Base-by-base conservation (phyloP, 2,797 vertebrate species). In the Loriculus beryllinus region DNA sequence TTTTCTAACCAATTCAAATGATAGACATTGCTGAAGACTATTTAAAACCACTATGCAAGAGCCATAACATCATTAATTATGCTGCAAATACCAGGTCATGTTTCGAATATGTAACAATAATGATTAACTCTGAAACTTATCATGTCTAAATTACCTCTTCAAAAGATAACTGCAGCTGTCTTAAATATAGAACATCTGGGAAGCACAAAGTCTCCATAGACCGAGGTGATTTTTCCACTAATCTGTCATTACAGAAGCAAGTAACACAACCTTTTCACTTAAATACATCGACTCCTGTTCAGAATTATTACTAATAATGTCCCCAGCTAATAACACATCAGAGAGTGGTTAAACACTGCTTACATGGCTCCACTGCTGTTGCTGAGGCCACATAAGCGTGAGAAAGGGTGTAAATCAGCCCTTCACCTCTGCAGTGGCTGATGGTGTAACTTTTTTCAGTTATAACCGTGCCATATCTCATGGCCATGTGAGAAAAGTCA, bases 51-150 rank as follows among this genome's bases (percentile, higher is more conserved):
- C 47, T 25, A 40, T 80, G 68, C 11, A 57, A 59, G 37, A 94
- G 40, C 90, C 71, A 93, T 67, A 93, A 39, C 48, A 82, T 88
- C 80, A 78, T 95, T 95, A 96, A 96, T 94, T 94, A 88, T 87
- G 47, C 83, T 94, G 80, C 42, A 65, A 94, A 94, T 95, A 93
- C 31, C 78, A 92, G 79, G 70, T 71, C 14, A 1, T 68, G 22
- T 90, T 92, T 94, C 84, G 86, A 92, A 90, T 72, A 84, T 72
- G 72, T 65, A 94, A 82, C 47, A 88, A 78, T 76, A 94, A 90
- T 78, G 37, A 95, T 95, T 92, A 95, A 70, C 56, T 93, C 43
- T 47, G 51, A 89, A 92, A 84, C 43, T 51, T 59, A 81, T 20
- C 12, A 10, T 65, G 29, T 43, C 35, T 90, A 79, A 91, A 92